Base-by-base conservation (phyloP, 2,113 vertebrate species). In the Machaerirhynchus nigripectus region DNA sequence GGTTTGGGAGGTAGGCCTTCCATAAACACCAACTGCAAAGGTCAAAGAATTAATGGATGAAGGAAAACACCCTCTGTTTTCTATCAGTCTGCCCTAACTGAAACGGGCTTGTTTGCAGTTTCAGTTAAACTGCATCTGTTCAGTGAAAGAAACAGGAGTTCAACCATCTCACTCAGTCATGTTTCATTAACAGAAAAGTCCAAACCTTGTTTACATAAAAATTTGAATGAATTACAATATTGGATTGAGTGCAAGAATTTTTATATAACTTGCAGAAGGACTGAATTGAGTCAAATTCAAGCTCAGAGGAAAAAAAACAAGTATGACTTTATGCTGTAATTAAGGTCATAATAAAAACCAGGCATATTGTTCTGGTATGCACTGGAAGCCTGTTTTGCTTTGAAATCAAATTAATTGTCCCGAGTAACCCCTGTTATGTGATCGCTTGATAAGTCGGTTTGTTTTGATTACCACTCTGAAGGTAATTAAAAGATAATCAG, bases 401-500 rank as follows among this genome's bases (percentile, higher is more conserved):
- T 83, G 50, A 87, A 95, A 96, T 92, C 57, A 89, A 68, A 93
- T 92, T 84, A 95, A 93, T 94, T 85, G 65, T n/a, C 67, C 47
- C 27, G 7, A 71, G 80, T 64, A 91, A 93, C 75, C 75, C 76
- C 79, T 93, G 65, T 57, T 88, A 78, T 60, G 22, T 46, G 67
- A 96, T 87, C 7, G 9, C 35, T 47, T 57, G 35, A 73, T 93
- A 84, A 91, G 68, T 86, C 40, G 10, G 73, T 87, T 93, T 95
- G 65, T 73, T 97, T 95, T 97, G 84, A 94, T 97, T 97, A 77
- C 64, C 39, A 81, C 35, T 95, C 91, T 73, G 71, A 95, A 96
- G 64, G 55, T 85, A 93, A 95, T 97, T 97, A 93, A 95, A 93
- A 96, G 87, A 89, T 96, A 97, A 97, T 93, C 52, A 90, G 77